Evolutionary conservation across 2,888 invertebrate genomes (phyloP), one percentile per base, ranked within the genome.

Genomic region (Syritta pipiens): DNA sequence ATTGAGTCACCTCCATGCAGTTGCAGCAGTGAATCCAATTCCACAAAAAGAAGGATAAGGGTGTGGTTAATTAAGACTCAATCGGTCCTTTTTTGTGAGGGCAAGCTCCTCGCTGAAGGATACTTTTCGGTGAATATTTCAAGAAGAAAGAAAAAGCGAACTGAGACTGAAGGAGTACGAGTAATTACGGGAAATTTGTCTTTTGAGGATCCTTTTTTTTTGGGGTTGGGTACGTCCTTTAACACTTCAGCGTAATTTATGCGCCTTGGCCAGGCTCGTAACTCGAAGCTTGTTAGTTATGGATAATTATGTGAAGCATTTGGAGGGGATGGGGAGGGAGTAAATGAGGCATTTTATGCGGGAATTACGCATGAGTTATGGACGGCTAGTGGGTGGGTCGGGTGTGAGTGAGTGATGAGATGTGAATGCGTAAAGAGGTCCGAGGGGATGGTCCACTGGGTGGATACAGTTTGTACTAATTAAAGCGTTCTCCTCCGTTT

Each of bases 161-260:
- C 35, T 19, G 4, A 35, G 22, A 19, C n/a, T 22, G 30, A 14
- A 59, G 20, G 22, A 28, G 12, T 35, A 35, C n/a, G 46, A 35
- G 24, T 48, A 60, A 60, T 60, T 60, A 48, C 17, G 10, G 46
- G 26, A 60, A 60, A 60, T 60, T 48, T 60, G 48, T 60, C 60
- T 48, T 35, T 35, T 46, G 17, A 10, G 46, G 60, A 6, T 35
- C 53, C 44, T 53, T 28, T 20, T 22, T 40, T 22, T 40, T 3
- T n/a, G n/a, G n/a, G n/a, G 4, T 12, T 12, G 4, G 28, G 9
- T 2, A 1, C 3, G 3, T 26, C 1, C 19, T 37, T n/a, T n/a
- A n/a, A n/a, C n/a, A n/a, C 10, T 17, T 17, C 9, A 26, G 6
- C 14, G 57, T 9, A 44, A 57, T 42, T 44, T 57, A 30, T 55